Base-by-base conservation (phyloP, 1,140 invertebrate genomes). In the Metopolophium dirhodum region DNA sequence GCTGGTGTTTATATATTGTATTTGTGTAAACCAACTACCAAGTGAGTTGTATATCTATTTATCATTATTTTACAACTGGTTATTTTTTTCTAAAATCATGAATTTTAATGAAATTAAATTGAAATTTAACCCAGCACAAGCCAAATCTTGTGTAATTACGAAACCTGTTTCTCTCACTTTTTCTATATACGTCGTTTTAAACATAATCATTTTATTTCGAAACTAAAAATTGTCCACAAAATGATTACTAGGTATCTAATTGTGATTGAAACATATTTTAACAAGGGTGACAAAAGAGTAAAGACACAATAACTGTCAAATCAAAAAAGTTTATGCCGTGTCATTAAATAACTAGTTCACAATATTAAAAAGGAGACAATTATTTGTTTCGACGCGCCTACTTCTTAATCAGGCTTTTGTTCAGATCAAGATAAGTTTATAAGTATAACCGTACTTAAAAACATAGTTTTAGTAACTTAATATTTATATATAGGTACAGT, bases 231-330 rank as follows among this genome's bases (percentile, higher is more conserved):
- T 82, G 47, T 83, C 37, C 77, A 82, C n/a, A 49, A 91, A 47
- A 91, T 51, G 41, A 91, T 51, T 35, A 83, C 22, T 83, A 41
- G 22, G 14, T 57, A 57, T 41, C 26, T 37, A 30, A 45, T 35
- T 26, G 45, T 61, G 54, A 68, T 41, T 47, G 57, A 23, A 90
- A 90, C 14, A 61, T 90, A 89, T 57, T 57, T 93, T 85, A 93
- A 93, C 91, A 93, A 86, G 91, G 91, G 23, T 54, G 91, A 93
- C 91, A 93, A 93, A 82, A 41, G 22, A 83, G 20, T 86, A 86
- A 89, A 57, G 89, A 90, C 41, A 90, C 26, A 90, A 68, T 89
- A 89, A 89, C 49, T 90, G 57, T 90, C 89, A 20, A 68, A 90
- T 68, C 2, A 30, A 68, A n/a, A 30, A 68, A n/a, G 26, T 45